Percentiles rank a stretch among this genome's conserved stretches.
Evolutionary conservation across 2,113 vertebrate species (phyloP).

Genomic region (Spizaetus ornatus): DNA sequence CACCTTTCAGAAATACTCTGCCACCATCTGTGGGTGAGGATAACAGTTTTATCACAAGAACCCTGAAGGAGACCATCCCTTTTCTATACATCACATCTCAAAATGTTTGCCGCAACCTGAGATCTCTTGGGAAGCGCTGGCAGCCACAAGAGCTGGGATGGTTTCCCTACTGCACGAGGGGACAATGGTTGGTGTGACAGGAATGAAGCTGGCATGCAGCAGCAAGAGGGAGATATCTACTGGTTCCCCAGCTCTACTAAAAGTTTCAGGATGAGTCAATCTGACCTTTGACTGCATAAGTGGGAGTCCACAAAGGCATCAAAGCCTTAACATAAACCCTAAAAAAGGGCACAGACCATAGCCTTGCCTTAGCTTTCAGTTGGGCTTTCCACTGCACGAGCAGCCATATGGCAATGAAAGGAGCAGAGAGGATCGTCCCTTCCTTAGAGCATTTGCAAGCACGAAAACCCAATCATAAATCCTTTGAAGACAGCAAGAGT

Average conservation of each 20-base stretch:
- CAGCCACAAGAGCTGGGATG: neutral
- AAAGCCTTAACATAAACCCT: neutral
- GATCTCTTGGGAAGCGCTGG: neutral
- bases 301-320: neutral
- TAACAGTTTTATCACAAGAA: neutral
- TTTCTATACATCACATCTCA: neutral
- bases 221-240: neutral
- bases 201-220: neutral
- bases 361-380: neutral
- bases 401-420: neutral
- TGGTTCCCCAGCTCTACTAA: neutral
- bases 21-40: neutral
- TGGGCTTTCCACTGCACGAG: neutral
- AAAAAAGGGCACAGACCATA: neutral
- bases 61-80: neutral
- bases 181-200: too few species aligned
- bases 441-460: neutral
- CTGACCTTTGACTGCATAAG: neutral
- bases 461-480: neutral
- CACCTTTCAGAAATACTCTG: neutral
- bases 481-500: neutral
- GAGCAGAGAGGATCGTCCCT: neutral
- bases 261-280: neutral
- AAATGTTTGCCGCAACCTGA: neutral
- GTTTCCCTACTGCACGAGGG: neutral